Evolutionary conservation across 2,113 vertebrate species (phyloP).

Genomic region (Pangasianodon gigas): DNA sequence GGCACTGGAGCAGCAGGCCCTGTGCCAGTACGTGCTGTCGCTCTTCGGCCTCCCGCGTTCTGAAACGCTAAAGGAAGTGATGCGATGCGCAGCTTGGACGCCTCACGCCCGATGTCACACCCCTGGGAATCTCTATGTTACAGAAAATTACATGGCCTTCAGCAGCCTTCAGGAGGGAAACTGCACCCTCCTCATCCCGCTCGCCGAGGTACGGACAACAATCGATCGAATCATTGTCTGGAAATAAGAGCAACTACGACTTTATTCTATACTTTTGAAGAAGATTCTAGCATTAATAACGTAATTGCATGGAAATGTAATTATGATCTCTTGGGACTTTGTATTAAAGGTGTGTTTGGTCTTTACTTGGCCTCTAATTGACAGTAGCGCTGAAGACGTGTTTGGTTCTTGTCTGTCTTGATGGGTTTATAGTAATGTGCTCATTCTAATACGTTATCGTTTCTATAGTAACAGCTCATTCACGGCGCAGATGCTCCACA

Average conservation of each 20-base stretch:
- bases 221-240: not conserved
- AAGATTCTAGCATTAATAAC: not conserved
- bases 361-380: not conserved
- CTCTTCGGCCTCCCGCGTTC: slow-evolving; percentile 86
- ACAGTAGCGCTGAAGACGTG: not conserved
- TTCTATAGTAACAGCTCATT: not conserved
- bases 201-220: slow-evolving; percentile 80
- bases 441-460: not conserved
- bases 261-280: not conserved
- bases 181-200: slow-evolving; percentile 86
- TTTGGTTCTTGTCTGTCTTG: too few species aligned
- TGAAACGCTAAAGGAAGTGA: slow-evolving; percentile 80
- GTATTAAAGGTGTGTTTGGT: not conserved
- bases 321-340: too few species aligned
- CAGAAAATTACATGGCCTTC: slow-evolving; percentile 90
- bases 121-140: slow-evolving; percentile 82
- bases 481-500: too few species aligned
- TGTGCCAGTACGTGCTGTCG: slow-evolving; percentile 89
- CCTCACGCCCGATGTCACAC: slow-evolving; percentile 92
- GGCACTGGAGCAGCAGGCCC: slow-evolving; percentile 87
- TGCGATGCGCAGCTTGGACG: slow-evolving; percentile 88
- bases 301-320: not conserved
- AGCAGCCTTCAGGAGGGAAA: slow-evolving; percentile 86
- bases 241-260: not conserved
- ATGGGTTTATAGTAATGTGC: not conserved